Evolutionary conservation across 2,113 vertebrate species (phyloP), one percentile per base, ranked within the genome.

Genomic region (Planiliza haematocheilus): DNA sequence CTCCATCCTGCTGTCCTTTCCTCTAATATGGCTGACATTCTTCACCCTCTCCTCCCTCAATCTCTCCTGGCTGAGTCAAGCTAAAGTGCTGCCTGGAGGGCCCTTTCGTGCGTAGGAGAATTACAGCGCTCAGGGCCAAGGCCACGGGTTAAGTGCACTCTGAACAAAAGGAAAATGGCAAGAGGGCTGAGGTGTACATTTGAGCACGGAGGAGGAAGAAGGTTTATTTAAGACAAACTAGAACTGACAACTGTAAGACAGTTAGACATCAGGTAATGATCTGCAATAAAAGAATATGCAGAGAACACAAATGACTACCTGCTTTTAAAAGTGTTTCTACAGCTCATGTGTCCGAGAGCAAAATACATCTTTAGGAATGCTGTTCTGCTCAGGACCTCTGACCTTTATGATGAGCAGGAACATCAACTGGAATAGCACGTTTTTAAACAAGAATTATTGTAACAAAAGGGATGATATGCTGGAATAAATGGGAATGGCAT

Each of bases 1-100:
- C 75, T 85, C 78, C 63, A 64, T 73, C 68, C 79, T 50, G 39
- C 59, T 51, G 60, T 86, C 66, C 42, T 76, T 72, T 43, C 42
- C 79, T 82, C 73, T 83, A 86, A 83, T 80, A 80, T 43, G 36
- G 78, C 59, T 88, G 81, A 89, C 86, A 81, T 83, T 89, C 73
- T 77, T 77, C 46, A 73, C 53, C 70, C 69, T 77, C 55, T 80
- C 77, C 61, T 83, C 7, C 62, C 58, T 80, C 75, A 58, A 68
- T 68, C 68, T 75, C 71, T 78, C 30, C 74, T 38, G 55, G 56
- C 51, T 74, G 74, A 84, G 68, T 85, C 66, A 70, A 74, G 37
- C 67, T 73, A 64, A 83, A 92, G 72, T 89, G 81, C 73, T 60
- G 72, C 59, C 70, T 80, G 43, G 67, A 86, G 74, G 84, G 70